Percentiles rank a stretch among this genome's conserved stretches.
phyloP scores from a whole-genome alignment of 2,888 invertebrate species.

The Saturnia japonica region DNA sequence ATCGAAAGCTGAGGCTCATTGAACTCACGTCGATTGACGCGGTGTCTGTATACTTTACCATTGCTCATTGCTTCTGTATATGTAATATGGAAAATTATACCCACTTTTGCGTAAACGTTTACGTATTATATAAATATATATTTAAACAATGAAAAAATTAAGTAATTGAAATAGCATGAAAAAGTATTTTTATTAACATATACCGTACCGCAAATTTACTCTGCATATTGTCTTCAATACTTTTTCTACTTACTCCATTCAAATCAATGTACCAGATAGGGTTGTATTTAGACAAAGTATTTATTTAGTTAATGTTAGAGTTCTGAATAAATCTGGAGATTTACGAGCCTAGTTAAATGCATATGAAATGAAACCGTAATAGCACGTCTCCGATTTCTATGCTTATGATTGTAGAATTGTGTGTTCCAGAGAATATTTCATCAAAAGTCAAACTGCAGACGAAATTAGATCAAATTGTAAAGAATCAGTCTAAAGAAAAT shows the following conservation, averaged over 20 bases:
- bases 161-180: neutral
- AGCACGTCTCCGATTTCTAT: slow-evolving; percentile 9
- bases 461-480: slow-evolving; percentile 13
- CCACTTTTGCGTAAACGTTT: too few relatives aligned
- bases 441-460: slow-evolving; percentile 22
- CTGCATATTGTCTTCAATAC: slow-evolving; percentile 9
- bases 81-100: too few relatives aligned
- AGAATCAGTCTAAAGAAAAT: neutral
- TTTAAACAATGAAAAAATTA: neutral
- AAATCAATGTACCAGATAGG: slow-evolving; percentile 53
- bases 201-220: neutral
- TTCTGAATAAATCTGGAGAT: slow-evolving; percentile 40
- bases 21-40: too few relatives aligned
- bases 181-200: neutral
- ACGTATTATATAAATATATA: neutral
- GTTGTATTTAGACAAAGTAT: slow-evolving; percentile 67
- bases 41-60: too few relatives aligned
- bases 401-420: neutral
- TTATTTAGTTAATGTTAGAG: slow-evolving; percentile 60
- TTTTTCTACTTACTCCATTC: slow-evolving; percentile 28
- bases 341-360: slow-evolving; percentile 23
- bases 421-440: slow-evolving; percentile 17
- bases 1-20: too few relatives aligned
- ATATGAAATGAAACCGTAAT: slow-evolving; percentile 9
- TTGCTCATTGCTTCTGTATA: too few relatives aligned